Evolutionary conservation across 2,888 invertebrate genomes (phyloP), one percentile per base, ranked within the genome.

Genomic region (Prostheceraeus crozeri): DNA sequence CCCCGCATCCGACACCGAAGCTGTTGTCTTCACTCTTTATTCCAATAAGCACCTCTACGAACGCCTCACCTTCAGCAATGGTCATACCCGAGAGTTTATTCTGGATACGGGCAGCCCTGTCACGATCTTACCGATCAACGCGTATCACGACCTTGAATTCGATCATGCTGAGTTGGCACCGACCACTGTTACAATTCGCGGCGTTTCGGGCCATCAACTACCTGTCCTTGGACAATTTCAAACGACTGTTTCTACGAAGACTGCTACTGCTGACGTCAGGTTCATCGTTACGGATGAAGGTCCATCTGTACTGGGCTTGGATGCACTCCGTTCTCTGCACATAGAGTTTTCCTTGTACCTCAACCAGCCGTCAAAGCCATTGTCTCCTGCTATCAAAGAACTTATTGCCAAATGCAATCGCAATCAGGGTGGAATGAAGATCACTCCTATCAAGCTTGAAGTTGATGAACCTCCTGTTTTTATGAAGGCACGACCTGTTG

Each of bases 241-340:
- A 6, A 10, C 8, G 3, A 23, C 23, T 48, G n/a, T 48, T 48
- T 4, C 23, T 25, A 48, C 23, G 25, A 48, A 48, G 6, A 14
- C 25, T 8, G 27, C 10, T 25, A 11, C 27, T 48, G 48, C 27
- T 48, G 14, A 23, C 23, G 16, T 48, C 48, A 23, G 25, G 6
- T 48, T 48, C 27, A 28, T 19, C 27, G 25, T 48, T 48, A 21
- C 48, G 27, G 48, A 48, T 21, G 27, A 48, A 4, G 48, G 48
- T 25, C 48, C 48, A 11, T 48, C 48, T 48, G 48, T 48, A 25
- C 48, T 48, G 4, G 14, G 48, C 14, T 11, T 48, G 27, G 48
- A 48, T 48, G 48, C 25, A 4, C 27, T 48, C 8, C 23, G 8
- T 23, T 28, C 27, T 48, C 19, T 48, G 27, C 14, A 48, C 8